Conservation (phyloP, 2,113 vertebrate genomes). For the Petaurus breviceps region DNA sequence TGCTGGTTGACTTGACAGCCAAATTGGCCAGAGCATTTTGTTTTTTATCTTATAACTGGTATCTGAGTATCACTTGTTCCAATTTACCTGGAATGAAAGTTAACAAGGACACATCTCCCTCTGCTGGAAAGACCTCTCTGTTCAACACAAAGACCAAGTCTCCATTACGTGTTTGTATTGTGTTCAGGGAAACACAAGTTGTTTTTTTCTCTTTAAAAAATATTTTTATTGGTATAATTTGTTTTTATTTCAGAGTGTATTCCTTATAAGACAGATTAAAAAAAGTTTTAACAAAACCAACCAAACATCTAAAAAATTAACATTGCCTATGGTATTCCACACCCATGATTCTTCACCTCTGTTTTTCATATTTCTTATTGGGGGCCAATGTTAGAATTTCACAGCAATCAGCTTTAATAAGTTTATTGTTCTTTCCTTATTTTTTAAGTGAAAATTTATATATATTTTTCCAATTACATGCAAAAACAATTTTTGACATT, state of each 20-base stretch:
- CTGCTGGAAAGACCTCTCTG: neutral
- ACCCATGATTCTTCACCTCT: neutral
- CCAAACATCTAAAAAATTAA: neutral
- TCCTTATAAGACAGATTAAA: neutral
- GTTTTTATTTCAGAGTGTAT: neutral
- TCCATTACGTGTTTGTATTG: neutral
- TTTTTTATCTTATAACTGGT: neutral
- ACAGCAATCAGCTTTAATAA: neutral
- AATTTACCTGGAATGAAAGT: neutral
- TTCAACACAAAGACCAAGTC: neutral
- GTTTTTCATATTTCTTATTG: neutral
- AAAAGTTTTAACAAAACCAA: neutral
- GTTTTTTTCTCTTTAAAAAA: too few relatives aligned
- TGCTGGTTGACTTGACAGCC: neutral
- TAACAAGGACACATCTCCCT: neutral
- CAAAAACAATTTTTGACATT: neutral
- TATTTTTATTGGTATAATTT: neutral
- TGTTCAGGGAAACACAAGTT: neutral
- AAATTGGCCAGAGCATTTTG: too few relatives aligned
- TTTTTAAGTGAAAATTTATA: neutral
- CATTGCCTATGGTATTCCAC: neutral
- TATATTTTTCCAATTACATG: neutral
- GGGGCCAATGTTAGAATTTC: neutral
- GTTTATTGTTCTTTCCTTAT: neutral
- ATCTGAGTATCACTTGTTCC: neutral